Base-by-base conservation (phyloP, 2,113 vertebrate species). In the Ictalurus punctatus region DNA sequence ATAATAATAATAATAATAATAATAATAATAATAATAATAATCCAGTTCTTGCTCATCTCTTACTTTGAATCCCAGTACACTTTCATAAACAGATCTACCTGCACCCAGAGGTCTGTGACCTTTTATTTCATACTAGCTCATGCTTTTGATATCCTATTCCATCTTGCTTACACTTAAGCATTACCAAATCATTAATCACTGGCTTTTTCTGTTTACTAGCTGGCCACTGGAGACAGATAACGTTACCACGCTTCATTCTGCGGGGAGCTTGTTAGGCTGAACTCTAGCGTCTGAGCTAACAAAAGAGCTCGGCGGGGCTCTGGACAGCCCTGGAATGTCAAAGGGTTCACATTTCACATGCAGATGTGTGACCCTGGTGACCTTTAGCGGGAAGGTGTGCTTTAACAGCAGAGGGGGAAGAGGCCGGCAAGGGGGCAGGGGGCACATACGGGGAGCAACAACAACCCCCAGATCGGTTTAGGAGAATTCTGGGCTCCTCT, bases 301-400 rank as follows among this genome's bases (percentile, higher is more conserved):
- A 97, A 98, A 98, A 97, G 95, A 96, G 95, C 94, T 85, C 34
- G 96, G 96, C 93, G 94, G 94, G 95, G 95, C 94, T 95, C 96
- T 93, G 91, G 96, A 95, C 95, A 94, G 95, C 94, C 94, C 92
- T 94, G 97, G 97, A 97, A 98, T 98, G 97, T 98, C 97, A 97
- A 97, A 96, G 96, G 94, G 97, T 97, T 97, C 96, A 96, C 96
- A 97, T 98, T 98, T 98, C 97, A 97, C 97, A 98, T 97, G 96
- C 97, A 98, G 97, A 98, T 98, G 97, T 97, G 96, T 96, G 96
- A 97, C 97, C 96, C 93, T 95, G 92, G 95, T 96, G 95, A 96
- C 96, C 95, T 95, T 93, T 96, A 94, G 95, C 94, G 92, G 89
- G 95, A 96, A 96, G 96, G 95, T 96, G 95, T 91, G 94, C 94